Base-by-base conservation (phyloP, 2,888 invertebrate genomes). In the Plebejus melissa region DNA sequence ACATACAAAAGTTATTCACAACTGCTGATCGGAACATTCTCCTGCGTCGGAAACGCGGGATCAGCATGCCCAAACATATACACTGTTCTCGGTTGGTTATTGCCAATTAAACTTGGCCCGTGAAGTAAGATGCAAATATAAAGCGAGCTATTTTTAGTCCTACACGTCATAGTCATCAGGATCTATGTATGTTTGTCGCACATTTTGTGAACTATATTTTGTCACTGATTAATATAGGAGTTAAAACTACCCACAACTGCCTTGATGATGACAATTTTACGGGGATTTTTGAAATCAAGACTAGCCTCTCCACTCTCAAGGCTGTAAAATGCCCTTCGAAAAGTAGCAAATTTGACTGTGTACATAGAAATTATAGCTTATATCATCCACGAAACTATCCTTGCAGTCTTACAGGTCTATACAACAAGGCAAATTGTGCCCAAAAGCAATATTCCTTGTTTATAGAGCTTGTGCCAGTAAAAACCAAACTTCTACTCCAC, bases 21-120 rank as follows among this genome's bases (percentile, higher is more conserved):
- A 70, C 70, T 70, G 70, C 70, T 70, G 41, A 70, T 41, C 70
- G 41, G 41, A 70, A 70, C 22, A 69, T 70, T 70, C 70, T 9
- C 70, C 7, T 7, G 41, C 70, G 38, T 41, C 22, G 41, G 41
- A 70, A 41, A 38, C n/a, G 70, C 70, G 41, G 41, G 38, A 70
- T 70, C 70, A 70, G 70, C 70, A 22, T 41, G 41, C 70, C 41
- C 7, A 41, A 70, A 70, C 41, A 70, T 41, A 70, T 70, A 70
- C 70, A 70, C 38, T 13, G 69, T 70, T 70, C 70, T 41, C 38
- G 4, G 41, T 22, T 38, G 22, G 70, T 70, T 69, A 70, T 70
- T 70, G 41, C n/a, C 70, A 70, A 70, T 70, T 70, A 70, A 70
- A 70, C 38, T 41, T 70, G 36, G 69, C n/a, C 38, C 38, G 16